Evolutionary conservation across 2,888 invertebrate species (phyloP).

Genomic region (Zonitis immaculata): DNA sequence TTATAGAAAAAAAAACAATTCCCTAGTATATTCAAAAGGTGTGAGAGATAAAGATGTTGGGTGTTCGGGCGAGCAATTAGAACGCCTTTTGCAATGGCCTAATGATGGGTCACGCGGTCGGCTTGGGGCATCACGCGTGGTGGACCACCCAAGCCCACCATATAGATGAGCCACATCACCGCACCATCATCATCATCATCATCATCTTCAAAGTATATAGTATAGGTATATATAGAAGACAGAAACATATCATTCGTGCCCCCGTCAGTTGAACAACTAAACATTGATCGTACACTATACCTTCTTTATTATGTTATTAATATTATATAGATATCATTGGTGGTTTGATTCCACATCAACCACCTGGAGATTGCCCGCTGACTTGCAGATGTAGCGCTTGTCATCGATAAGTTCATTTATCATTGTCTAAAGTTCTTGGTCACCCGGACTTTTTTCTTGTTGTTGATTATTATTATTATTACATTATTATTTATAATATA

Average conservation of each 20-base stretch:
- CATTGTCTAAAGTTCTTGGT: slow-evolving; percentile 14
- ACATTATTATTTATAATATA: no score
- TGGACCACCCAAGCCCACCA: slow-evolving; percentile 44
- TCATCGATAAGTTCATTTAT: slow-evolving; percentile 28
- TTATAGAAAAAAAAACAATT: no score
- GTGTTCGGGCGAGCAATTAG: slow-evolving; percentile 48
- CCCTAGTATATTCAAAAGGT: slow-evolving; percentile 33
- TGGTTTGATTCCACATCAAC: slow-evolving; percentile 38
- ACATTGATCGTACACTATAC: slow-evolving; percentile 20
- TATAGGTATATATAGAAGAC: no score
- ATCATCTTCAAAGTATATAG: neutral
- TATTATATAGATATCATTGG: slow-evolving; percentile 46
- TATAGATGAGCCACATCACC: slow-evolving; percentile 28
- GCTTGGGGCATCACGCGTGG: slow-evolving; percentile 44
- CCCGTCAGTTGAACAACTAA: slow-evolving; percentile 24
- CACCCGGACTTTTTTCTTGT: neutral
- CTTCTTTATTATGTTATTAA: slow-evolving; percentile 45
- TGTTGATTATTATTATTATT: neutral
- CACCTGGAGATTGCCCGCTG: slow-evolving; percentile 40
- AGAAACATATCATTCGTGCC: no score
- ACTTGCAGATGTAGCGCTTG: slow-evolving; percentile 38
- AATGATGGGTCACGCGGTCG: slow-evolving; percentile 49
- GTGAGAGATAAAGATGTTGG: slow-evolving; percentile 46
- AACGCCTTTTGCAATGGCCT: slow-evolving; percentile 52
- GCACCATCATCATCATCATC: neutral